These are phyloP conservation scores for Miniopterus natalensis DNA, from an alignment of 2,113 vertebrate genomes.

Conservation along the genomic window DNA sequence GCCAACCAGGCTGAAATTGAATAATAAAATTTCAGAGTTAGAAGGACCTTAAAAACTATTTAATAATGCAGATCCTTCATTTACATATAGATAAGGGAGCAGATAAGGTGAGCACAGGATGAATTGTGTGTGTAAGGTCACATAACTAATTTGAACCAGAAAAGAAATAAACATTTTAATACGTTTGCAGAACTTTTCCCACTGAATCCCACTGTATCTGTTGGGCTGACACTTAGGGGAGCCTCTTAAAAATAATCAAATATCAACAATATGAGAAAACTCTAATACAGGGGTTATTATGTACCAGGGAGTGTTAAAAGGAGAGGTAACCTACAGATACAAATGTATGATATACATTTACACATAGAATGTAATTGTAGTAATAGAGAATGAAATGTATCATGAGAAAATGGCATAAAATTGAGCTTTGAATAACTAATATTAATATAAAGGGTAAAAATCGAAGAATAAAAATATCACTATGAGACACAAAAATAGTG, in stretches of 20 bases:
- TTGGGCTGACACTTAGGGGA: neutral
- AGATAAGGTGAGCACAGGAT: conserved; percentile 45
- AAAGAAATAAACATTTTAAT: neutral
- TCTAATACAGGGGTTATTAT: neutral
- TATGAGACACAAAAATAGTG: neutral
- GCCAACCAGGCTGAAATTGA: neutral
- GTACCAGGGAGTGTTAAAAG: neutral
- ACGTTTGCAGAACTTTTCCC: neutral
- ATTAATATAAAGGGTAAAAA: neutral
- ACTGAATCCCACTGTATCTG: neutral
- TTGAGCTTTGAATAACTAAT: neutral
- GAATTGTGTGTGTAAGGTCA: conserved; percentile 23
- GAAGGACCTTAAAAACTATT: conserved; percentile 53
- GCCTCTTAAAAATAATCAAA: neutral
- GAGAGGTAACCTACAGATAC: neutral
- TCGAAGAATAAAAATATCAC: neutral
- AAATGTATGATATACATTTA: neutral
- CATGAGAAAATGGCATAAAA: neutral
- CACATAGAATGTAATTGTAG: neutral
- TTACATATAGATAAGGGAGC: conserved; percentile 64
- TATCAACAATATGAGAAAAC: neutral
- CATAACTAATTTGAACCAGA: neutral
- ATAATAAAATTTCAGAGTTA: conserved; percentile 50
- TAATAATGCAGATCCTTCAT: conserved; percentile 55
- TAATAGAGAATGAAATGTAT: neutral